Conservation (phyloP, 2,888 invertebrate species). For the Allygus modestus region DNA sequence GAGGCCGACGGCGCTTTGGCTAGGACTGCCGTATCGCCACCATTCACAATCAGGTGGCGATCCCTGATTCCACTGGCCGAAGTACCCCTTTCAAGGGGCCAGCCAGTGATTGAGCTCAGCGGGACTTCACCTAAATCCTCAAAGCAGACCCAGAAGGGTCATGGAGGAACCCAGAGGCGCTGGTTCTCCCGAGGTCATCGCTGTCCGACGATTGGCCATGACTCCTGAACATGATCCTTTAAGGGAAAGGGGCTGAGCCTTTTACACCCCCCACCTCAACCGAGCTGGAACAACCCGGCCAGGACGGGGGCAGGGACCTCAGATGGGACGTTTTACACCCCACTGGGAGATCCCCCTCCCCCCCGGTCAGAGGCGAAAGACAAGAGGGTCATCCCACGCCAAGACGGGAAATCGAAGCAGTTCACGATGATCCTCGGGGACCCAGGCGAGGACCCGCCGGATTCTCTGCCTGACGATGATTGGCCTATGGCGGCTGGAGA, state of each 20-base stretch:
- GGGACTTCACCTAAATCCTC: background rate
- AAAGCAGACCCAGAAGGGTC: background rate
- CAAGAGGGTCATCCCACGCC: background rate
- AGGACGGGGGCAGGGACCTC: background rate
- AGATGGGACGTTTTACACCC: background rate
- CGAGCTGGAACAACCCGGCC: background rate
- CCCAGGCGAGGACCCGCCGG: background rate
- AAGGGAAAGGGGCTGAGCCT: background rate
- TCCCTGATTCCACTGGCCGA: background rate
- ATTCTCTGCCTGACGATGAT: background rate
- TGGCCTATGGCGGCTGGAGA: background rate
- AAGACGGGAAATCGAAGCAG: background rate
- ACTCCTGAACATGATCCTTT: background rate
- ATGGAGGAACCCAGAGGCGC: background rate
- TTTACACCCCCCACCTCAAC: background rate
- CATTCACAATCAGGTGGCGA: background rate
- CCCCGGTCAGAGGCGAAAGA: background rate
- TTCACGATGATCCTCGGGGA: background rate
- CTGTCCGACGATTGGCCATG: background rate
- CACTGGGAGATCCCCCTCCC: background rate
- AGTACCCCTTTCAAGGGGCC: background rate
- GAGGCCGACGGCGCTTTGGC: background rate
- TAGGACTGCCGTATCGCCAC: background rate
- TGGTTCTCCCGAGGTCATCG: background rate
- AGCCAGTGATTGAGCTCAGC: background rate